Evolutionary conservation across 2,797 vertebrate species (phyloP).

Genomic region (Sphenopsis melanotis): DNA sequence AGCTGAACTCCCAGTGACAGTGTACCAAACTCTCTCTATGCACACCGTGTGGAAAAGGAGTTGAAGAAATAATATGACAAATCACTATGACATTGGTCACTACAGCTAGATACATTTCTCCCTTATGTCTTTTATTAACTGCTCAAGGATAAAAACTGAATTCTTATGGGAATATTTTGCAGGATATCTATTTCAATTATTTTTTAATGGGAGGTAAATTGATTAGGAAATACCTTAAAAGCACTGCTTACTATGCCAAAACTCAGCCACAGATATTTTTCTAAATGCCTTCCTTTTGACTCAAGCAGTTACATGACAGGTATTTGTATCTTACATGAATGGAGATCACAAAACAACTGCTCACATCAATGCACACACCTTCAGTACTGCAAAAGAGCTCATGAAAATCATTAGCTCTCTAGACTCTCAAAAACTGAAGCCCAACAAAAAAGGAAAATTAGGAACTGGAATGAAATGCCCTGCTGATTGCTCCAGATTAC

Average conservation of each 20-base stretch:
- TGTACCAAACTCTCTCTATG: not conserved
- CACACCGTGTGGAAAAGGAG: not conserved
- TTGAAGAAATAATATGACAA: not conserved
- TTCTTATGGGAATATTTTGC: not conserved
- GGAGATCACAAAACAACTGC: not conserved
- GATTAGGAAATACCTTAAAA: not conserved
- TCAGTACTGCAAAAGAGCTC: not conserved
- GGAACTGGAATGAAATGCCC: slow-evolving; percentile 28
- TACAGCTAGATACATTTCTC: not conserved
- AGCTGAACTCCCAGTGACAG: not conserved
- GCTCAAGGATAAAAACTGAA: not conserved
- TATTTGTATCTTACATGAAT: not conserved
- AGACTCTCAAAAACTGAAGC: not conserved
- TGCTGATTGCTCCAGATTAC: slow-evolving; percentile 35
- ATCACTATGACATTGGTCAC: not conserved
- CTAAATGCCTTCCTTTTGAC: not conserved
- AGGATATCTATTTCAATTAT: not conserved
- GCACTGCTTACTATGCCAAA: not conserved
- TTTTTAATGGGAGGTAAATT: not conserved
- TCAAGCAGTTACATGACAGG: not conserved
- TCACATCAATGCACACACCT: not conserved
- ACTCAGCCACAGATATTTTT: not conserved
- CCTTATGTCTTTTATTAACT: not conserved
- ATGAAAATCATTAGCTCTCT: not conserved
- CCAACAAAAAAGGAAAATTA: slow-evolving; percentile 20